Percentiles rank a stretch among this genome's conserved stretches.
These are phyloP conservation scores for Tetranychus piercei DNA, from an alignment of 2,888 invertebrate species.

Conservation along the genomic window DNA sequence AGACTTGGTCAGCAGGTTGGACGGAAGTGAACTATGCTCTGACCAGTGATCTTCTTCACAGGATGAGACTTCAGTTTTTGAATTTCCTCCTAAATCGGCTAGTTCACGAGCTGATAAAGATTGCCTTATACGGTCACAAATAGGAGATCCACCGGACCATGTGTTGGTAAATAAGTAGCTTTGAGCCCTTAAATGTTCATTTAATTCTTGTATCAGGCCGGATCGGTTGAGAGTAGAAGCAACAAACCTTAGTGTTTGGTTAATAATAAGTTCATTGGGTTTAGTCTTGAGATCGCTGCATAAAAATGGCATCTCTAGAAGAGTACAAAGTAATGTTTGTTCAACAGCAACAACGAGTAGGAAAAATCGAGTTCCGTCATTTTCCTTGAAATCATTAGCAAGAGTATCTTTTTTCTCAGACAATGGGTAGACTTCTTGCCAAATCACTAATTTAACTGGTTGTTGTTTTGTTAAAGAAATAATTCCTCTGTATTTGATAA, in stretches of 20 bases:
- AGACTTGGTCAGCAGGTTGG: not conserved
- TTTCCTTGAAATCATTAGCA: not conserved
- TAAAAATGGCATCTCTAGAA: conserved; percentile 11
- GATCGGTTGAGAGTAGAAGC: conserved; percentile 6
- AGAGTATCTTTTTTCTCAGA: not conserved
- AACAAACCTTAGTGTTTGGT: conserved; percentile 8
- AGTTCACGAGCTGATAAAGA: not conserved
- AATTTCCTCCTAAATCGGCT: not conserved
- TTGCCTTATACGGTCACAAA: not conserved
- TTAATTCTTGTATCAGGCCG: not conserved
- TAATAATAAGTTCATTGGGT: conserved; percentile 10
- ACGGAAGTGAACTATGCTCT: not conserved
- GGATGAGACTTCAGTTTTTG: not conserved
- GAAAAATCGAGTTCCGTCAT: conserved; percentile 12
- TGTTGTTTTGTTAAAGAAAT: not conserved
- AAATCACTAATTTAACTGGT: conserved; percentile 8
- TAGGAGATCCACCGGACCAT: not conserved
- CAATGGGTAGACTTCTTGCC: conserved; percentile 11
- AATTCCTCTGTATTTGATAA: conserved; percentile 4
- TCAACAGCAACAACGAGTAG: conserved; percentile 6
- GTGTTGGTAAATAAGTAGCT: not conserved
- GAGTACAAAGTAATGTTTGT: not conserved
- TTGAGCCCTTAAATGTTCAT: not conserved
- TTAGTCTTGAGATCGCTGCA: not conserved
- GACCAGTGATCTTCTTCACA: not conserved